A percentile compares a stretch with the other conserved stretches of the same genome.
Conservation (phyloP, 2,797 vertebrate species). For the Lagocephalus sceleratus region DNA sequence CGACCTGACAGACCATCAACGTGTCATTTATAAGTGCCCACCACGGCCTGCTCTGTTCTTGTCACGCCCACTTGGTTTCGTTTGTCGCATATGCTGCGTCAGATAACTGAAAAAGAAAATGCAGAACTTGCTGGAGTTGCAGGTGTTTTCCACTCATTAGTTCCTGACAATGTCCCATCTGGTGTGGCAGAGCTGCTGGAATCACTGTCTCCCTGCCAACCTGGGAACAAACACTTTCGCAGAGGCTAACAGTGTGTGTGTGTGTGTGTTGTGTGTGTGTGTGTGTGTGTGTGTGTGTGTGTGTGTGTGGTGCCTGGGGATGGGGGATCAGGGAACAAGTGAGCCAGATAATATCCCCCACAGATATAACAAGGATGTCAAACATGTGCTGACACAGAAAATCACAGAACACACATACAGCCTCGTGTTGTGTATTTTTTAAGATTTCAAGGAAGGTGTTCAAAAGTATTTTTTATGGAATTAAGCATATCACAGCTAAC, state of each 20-base stretch:
- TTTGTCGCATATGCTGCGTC: constrained; percentile 61
- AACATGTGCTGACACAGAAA: constrained; percentile 13
- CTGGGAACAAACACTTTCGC: constrained; percentile 58
- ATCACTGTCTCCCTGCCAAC: constrained; percentile 61
- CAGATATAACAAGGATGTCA: constrained; percentile 42
- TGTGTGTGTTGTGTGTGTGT: too few relatives aligned
- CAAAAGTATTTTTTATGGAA: constrained; percentile 22
- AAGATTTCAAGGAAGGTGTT: constrained; percentile 30
- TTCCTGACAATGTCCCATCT: constrained; percentile 72
- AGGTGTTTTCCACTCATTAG: constrained; percentile 76
- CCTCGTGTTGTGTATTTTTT: constrained; percentile 22
- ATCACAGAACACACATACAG: constrained; percentile 4
- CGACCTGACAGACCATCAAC: constrained; percentile 22
- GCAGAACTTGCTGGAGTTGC: constrained; percentile 56
- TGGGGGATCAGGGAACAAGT: constrained; percentile 35
- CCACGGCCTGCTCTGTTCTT: constrained; percentile 42
- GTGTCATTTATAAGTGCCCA: constrained; percentile 28
- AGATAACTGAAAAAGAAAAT: constrained; percentile 60
- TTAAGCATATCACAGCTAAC: constrained; percentile 19
- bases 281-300: too few relatives aligned
- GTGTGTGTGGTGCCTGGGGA: constrained; percentile 35
- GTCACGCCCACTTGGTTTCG: constrained; percentile 66
- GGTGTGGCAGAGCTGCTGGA: constrained; percentile 54
- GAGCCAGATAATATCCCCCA: constrained; percentile 26
- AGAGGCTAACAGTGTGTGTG: constrained; percentile 51